These are phyloP conservation scores for Chondrilla cf. caribensis DNA, from an alignment of 37 sponge, comb jelly and placozoan genomes.

Conservation along the genomic window DNA sequence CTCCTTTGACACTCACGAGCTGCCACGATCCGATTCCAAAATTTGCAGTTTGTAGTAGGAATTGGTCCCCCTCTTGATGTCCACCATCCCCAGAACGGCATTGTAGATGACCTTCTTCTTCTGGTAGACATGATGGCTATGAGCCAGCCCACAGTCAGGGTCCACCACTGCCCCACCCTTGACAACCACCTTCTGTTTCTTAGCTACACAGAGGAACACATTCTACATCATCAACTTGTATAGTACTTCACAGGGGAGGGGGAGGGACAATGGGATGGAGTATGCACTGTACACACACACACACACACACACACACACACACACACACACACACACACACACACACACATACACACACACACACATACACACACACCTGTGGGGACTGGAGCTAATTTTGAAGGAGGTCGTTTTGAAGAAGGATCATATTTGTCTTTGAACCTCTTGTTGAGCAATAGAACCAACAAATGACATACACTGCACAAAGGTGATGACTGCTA, in stretches of 20 bases:
- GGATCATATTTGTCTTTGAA: background rate
- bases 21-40: conserved; percentile 61
- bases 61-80: conserved; percentile 85
- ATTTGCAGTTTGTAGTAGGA: conserved; percentile 98
- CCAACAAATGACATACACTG: background rate
- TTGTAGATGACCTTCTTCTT: conserved; percentile 66
- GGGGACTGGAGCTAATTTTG: background rate
- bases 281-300: background rate
- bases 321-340: no score
- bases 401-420: background rate
- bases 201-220: conserved; percentile 12
- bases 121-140: conserved; percentile 79
- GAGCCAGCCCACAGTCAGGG: conserved; percentile 84
- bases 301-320: no score
- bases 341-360: no score
- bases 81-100: conserved; percentile 96
- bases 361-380: no score
- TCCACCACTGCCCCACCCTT: conserved; percentile 92
- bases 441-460: background rate
- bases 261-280: no score
- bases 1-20: no score
- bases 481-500: background rate
- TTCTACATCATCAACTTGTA: no score
- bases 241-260: no score
- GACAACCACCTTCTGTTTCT: conserved; percentile 68